Evolutionary conservation across 2,113 vertebrate species (phyloP).

Genomic region (Quiscalus mexicanus): DNA sequence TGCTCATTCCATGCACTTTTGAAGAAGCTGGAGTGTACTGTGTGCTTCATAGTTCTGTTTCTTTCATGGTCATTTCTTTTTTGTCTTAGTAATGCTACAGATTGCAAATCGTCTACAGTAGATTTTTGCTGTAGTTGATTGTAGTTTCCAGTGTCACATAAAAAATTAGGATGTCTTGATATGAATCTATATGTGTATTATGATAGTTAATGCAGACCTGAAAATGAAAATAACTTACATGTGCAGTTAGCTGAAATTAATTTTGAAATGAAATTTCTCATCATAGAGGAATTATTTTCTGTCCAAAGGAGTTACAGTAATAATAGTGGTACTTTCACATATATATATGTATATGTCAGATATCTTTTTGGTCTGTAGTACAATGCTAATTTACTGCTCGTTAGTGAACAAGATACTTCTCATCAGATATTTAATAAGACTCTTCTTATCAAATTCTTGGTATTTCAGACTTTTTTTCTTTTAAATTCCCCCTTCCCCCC

Average conservation of each 20-base stretch:
- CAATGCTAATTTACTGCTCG: neutral
- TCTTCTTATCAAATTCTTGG: neutral
- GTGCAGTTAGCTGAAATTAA: neutral
- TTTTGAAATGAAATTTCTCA: neutral
- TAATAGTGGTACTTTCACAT: neutral
- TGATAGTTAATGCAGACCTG: neutral
- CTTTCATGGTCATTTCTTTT: slow-evolving; percentile 2
- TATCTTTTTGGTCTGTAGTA: neutral
- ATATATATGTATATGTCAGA: no score
- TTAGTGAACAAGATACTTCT: neutral
- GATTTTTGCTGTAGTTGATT: slow-evolving; percentile 4
- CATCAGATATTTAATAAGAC: neutral
- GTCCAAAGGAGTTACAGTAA: neutral
- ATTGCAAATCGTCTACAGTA: slow-evolving; percentile 39
- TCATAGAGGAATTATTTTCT: neutral
- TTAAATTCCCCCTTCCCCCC: fast-evolving
- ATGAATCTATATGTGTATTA: neutral
- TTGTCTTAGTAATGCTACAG: slow-evolving; percentile 30
- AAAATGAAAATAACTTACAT: neutral
- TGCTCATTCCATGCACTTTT: neutral
- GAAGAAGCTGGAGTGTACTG: neutral
- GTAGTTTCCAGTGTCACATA: neutral
- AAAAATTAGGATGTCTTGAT: neutral
- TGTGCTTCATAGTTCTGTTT: slow-evolving; percentile 1
- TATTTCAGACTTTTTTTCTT: neutral